Conservation (phyloP, 2,113 vertebrate genomes). For the Crotalus helleri region DNA sequence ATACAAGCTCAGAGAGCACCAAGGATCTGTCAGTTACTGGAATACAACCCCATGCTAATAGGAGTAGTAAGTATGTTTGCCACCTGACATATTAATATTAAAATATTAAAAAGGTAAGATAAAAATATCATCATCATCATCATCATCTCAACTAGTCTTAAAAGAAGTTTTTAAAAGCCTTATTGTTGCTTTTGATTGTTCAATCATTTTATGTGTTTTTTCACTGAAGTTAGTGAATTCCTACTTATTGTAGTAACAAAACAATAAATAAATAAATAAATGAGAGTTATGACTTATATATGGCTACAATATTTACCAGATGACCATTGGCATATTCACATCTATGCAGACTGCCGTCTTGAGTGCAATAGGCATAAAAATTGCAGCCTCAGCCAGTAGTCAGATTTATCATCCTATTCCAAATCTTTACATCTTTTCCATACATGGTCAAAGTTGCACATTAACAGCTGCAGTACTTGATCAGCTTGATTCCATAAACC, state of each 20-base stretch:
- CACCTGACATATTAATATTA: neutral
- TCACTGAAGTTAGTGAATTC: neutral
- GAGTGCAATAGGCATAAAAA: neutral
- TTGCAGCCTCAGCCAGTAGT: neutral
- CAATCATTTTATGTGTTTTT: neutral
- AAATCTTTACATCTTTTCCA: conserved; percentile 19
- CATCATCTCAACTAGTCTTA: neutral
- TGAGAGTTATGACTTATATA: neutral
- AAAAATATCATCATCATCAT: neutral
- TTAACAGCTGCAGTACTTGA: neutral
- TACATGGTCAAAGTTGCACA: neutral
- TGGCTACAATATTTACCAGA: neutral
- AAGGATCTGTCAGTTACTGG: neutral
- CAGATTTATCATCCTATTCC: neutral
- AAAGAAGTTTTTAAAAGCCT: neutral
- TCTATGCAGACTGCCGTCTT: neutral
- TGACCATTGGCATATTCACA: neutral
- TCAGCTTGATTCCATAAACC: neutral
- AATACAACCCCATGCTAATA: neutral
- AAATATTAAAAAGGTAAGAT: neutral
- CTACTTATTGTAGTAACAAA: neutral
- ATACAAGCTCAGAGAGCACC: neutral
- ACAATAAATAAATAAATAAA: neutral
- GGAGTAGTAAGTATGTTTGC: neutral
- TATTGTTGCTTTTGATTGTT: neutral